Percentiles rank a stretch among this genome's conserved stretches.
Evolutionary conservation across 2,113 vertebrate genomes (phyloP).

Genomic region (Ahaetulla prasina): DNA sequence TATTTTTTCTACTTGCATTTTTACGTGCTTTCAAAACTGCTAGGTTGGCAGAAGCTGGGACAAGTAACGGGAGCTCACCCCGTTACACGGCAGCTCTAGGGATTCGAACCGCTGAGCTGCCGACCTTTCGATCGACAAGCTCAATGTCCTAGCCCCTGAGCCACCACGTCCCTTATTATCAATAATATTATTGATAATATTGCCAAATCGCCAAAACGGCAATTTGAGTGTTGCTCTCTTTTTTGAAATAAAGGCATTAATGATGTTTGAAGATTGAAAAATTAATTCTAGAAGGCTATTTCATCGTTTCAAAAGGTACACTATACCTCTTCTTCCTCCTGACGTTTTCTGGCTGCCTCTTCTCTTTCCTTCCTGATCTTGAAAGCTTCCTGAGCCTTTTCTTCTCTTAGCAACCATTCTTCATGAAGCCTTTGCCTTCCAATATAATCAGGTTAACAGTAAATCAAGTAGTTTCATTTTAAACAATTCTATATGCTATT

Average conservation of each 20-base stretch:
- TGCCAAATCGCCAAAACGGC: no score
- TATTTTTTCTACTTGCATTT: no score
- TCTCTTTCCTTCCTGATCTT: conserved; percentile 79
- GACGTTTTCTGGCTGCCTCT: conserved; percentile 78
- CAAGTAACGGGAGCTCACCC: no score
- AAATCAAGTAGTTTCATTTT: not conserved
- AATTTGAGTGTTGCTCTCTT: not conserved
- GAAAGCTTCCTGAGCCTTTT: conserved; percentile 89
- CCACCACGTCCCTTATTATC: no score
- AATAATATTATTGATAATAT: no score
- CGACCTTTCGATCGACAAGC: no score
- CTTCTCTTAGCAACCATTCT: conserved; percentile 88
- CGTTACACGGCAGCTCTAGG: no score
- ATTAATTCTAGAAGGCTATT: not conserved
- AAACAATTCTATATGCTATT: not conserved
- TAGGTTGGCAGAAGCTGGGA: no score
- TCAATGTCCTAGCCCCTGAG: no score
- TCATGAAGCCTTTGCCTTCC: conserved; percentile 80
- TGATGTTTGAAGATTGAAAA: not conserved
- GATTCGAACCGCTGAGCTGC: no score
- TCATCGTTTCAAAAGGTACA: not conserved
- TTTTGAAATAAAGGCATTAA: conserved; percentile 6
- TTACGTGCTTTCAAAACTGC: no score
- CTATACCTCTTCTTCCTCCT: conserved; percentile 89
- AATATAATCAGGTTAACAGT: conserved; percentile 42